phyloP scores from a whole-genome alignment of 1,140 invertebrate species.

The Drosophila quadrilineata region DNA sequence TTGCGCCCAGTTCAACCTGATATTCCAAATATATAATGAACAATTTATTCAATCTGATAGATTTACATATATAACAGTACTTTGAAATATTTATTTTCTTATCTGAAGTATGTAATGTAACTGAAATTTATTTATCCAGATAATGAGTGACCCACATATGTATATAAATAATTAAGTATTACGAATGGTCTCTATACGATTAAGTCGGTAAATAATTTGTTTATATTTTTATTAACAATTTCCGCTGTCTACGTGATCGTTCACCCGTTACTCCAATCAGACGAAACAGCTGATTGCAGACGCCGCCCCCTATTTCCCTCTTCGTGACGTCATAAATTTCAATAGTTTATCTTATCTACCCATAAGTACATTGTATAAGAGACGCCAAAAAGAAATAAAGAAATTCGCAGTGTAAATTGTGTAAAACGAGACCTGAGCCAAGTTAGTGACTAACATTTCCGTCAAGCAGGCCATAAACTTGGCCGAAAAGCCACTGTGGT shows the following conservation, averaged over 20 bases:
- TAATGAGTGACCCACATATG: conserved; percentile 60
- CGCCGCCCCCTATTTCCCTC: not conserved
- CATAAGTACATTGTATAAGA: conserved; percentile 24
- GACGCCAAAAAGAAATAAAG: not conserved
- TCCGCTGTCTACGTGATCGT: conserved; percentile 52
- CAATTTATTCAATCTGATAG: too few species aligned
- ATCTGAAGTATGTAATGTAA: not conserved
- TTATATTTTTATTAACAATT: too few species aligned
- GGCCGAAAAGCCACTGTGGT: not conserved
- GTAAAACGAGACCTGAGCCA: not conserved
- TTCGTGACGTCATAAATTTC: conserved; percentile 15
- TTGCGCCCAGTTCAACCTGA: conserved; percentile 92
- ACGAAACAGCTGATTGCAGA: conserved; percentile 17
- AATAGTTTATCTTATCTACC: conserved; percentile 12
- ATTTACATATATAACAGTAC: not conserved
- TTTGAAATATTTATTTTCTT: too few species aligned
- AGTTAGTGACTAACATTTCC: not conserved
- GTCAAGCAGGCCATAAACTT: not conserved
- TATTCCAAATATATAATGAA: conserved; percentile 38
- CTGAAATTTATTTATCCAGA: not conserved
- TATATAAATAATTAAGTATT: conserved; percentile 8
- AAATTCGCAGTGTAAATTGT: conserved; percentile 1
- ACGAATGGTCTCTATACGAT: too few species aligned
- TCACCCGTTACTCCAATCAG: conserved; percentile 11
- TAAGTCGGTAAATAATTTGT: too few species aligned